phyloP scores from a whole-genome alignment of 2,888 invertebrate genomes.

The Acanthosepion lycidas region DNA sequence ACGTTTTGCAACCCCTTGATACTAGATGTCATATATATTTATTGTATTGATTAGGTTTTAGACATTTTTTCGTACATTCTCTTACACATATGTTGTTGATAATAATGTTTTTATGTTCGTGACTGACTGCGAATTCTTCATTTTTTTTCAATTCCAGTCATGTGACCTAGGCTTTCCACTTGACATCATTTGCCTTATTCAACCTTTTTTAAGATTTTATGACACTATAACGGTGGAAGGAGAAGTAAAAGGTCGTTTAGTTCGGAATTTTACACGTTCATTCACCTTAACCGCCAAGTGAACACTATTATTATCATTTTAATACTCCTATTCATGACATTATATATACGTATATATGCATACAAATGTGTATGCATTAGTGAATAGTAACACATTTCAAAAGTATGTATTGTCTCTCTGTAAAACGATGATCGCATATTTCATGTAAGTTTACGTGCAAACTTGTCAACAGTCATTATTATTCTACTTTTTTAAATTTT shows the following conservation, averaged over 20 bases:
- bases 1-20: neutral
- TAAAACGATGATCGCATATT: neutral
- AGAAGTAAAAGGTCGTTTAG: neutral
- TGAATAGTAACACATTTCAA: neutral
- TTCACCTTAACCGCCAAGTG: neutral
- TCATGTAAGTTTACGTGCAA: neutral
- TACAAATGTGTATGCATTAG: neutral
- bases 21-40: neutral
- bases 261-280: neutral
- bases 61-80: neutral
- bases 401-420: neutral
- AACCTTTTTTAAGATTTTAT: neutral
- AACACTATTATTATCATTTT: neutral
- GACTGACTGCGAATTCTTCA: neutral
- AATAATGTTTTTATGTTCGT: neutral
- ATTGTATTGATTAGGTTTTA: neutral
- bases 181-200: neutral
- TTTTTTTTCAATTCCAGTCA: neutral
- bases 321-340: neutral
- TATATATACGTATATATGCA: neutral
- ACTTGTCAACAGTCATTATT: neutral
- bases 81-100: neutral
- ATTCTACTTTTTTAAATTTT: neutral
- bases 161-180: neutral
- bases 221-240: neutral